A percentile compares a stretch with the other conserved stretches of the same genome.
Evolutionary conservation across 2,888 invertebrate genomes (phyloP).

Genomic region (Andrena marginata): DNA sequence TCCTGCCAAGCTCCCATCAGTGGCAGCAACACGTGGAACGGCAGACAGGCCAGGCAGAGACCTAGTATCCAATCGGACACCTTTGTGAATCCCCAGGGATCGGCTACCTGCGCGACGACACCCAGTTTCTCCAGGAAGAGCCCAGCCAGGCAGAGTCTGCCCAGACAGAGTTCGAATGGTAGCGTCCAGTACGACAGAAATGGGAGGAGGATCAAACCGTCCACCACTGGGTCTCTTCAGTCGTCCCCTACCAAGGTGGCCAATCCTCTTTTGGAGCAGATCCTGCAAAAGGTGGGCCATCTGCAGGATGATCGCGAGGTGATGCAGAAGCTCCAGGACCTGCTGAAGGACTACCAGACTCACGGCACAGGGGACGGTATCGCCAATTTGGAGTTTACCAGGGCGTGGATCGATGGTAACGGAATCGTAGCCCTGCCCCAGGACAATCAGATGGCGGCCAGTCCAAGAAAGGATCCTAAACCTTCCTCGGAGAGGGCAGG

Average conservation of each 20-base stretch:
- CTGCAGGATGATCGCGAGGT: constrained; percentile 91
- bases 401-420: constrained; percentile 91
- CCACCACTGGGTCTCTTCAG: constrained; percentile 85
- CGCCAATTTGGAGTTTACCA: constrained; percentile 89
- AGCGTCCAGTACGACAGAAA: constrained; percentile 61
- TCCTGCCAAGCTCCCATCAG: constrained; percentile 77
- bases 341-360: constrained; percentile 87
- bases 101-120: constrained; percentile 79
- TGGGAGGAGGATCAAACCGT: constrained; percentile 81
- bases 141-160: constrained; percentile 83
- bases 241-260: constrained; percentile 88
- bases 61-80: constrained; percentile 88
- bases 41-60: constrained; percentile 86
- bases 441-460: constrained; percentile 82
- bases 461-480: constrained; percentile 86
- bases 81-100: constrained; percentile 84
- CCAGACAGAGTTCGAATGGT: constrained; percentile 86
- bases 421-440: constrained; percentile 87
- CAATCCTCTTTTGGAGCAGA: constrained; percentile 90
- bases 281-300: constrained; percentile 90
- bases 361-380: constrained; percentile 84
- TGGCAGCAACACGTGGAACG: constrained; percentile 91
- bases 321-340: constrained; percentile 90
- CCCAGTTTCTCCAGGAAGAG: constrained; percentile 81
- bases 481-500: constrained; percentile 83